Evolutionary conservation across 2,113 vertebrate species (phyloP).

Genomic region (Melozone crissalis): DNA sequence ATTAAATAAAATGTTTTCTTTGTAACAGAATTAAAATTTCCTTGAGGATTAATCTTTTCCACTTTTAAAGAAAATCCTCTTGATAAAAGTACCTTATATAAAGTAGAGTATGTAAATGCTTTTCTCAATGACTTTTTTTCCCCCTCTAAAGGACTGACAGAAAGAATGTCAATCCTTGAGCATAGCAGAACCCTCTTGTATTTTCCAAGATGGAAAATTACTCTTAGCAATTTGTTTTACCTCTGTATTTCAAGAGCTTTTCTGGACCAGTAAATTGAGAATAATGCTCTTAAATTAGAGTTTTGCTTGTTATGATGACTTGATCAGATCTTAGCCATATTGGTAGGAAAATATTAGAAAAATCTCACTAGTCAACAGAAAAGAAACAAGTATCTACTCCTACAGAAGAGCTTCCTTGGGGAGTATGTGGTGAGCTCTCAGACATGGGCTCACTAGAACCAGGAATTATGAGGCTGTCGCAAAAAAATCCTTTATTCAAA

Average conservation of each 20-base stretch:
- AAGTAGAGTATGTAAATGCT: neutral
- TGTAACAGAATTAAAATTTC: neutral
- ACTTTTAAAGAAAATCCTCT: neutral
- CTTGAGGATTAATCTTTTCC: neutral
- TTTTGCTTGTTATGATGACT: neutral
- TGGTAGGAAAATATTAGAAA: neutral
- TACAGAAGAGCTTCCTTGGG: neutral
- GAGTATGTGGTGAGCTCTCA: neutral
- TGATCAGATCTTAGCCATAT: neutral
- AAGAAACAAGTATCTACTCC: neutral
- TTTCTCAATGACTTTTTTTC: neutral
- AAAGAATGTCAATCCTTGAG: neutral
- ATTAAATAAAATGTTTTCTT: slow-evolving; percentile 12
- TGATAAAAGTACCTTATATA: neutral
- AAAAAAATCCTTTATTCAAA: neutral
- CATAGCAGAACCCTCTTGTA: neutral
- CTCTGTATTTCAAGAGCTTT: neutral
- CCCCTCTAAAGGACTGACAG: neutral
- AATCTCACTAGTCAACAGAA: neutral
- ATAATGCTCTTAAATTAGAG: neutral
- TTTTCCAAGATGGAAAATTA: neutral
- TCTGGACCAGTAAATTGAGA: neutral
- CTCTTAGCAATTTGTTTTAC: neutral
- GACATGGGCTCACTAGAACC: neutral
- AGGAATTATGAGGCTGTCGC: neutral